phyloP scores from a whole-genome alignment of 2,888 invertebrate genomes.

The Panorpa germanica region DNA sequence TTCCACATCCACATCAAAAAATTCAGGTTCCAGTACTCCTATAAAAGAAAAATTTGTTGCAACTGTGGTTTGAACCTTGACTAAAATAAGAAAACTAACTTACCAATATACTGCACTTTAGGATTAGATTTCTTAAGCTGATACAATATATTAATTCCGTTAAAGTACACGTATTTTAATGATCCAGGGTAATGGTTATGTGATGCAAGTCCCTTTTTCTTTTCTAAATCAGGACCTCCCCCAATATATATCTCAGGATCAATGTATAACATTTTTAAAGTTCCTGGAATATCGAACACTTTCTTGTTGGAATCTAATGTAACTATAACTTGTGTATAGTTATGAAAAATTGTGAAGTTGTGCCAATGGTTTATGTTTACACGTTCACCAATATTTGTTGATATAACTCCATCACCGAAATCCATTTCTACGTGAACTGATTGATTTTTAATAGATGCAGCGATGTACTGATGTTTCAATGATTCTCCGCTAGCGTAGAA shows the following conservation, averaged over 20 bases:
- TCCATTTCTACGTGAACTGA: conserved; percentile 74
- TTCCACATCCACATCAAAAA: conserved; percentile 65
- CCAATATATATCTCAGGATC: conserved; percentile 90
- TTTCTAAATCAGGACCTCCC: conserved; percentile 67
- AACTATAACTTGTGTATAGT: conserved; percentile 50
- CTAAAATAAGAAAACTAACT: conserved; percentile 13
- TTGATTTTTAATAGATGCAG: conserved; percentile 66
- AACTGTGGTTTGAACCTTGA: neutral
- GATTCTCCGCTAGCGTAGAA: conserved; percentile 89
- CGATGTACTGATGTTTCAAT: conserved; percentile 69
- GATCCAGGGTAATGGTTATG: conserved; percentile 79
- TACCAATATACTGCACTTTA: conserved; percentile 59
- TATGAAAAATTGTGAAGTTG: conserved; percentile 71
- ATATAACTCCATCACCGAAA: conserved; percentile 62
- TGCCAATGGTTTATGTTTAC: conserved; percentile 71
- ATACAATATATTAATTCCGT: conserved; percentile 80
- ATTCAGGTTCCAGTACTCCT: conserved; percentile 63
- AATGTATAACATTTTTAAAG: conserved; percentile 56
- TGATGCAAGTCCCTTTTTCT: conserved; percentile 64
- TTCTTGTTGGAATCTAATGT: conserved; percentile 56
- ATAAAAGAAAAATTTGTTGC: conserved; percentile 10
- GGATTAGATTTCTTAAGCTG: conserved; percentile 70
- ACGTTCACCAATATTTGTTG: conserved; percentile 43
- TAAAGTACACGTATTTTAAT: conserved; percentile 81
- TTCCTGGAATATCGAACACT: conserved; percentile 50